These are phyloP conservation scores for Exocentrus adspersus DNA, from an alignment of 2,888 invertebrate species.

Conservation along the genomic window DNA sequence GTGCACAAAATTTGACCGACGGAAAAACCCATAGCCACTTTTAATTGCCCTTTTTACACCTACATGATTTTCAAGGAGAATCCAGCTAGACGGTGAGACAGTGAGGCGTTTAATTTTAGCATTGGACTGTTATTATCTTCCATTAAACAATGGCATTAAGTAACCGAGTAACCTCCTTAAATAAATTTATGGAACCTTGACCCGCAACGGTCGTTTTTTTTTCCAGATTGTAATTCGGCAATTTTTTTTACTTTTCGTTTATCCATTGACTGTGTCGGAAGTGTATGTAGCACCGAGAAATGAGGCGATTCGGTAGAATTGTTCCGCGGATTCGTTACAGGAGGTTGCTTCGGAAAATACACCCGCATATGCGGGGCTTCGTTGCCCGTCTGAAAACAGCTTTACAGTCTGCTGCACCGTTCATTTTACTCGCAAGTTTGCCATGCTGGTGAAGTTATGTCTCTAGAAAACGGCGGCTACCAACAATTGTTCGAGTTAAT, in stretches of 20 bases:
- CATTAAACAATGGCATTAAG: slow-evolving; percentile 6
- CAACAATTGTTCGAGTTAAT: too few relatives aligned
- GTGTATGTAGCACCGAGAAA: background rate
- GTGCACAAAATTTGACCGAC: too few relatives aligned
- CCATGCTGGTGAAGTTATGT: background rate
- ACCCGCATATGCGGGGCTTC: slow-evolving; percentile 4
- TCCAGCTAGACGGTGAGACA: background rate
- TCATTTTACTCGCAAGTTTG: background rate
- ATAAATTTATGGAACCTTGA: slow-evolving; percentile 26
- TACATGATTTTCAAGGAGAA: background rate
- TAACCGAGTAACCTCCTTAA: slow-evolving; percentile 29
- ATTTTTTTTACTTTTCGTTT: slow-evolving; percentile 2
- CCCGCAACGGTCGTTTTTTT: slow-evolving; percentile 22
- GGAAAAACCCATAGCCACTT: too few relatives aligned
- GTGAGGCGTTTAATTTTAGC: background rate
- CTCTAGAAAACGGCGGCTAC: background rate
- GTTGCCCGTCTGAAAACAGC: slow-evolving; percentile 18
- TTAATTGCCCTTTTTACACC: background rate
- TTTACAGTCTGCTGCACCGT: slow-evolving; percentile 21
- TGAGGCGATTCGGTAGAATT: slow-evolving; percentile 16
- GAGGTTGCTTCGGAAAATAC: slow-evolving; percentile 6
- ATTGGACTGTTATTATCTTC: background rate
- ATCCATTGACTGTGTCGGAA: background rate
- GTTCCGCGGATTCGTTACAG: slow-evolving; percentile 13
- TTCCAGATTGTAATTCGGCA: slow-evolving; percentile 1